Base-by-base conservation (phyloP, 2,888 invertebrate species). In the Serrognathus titanus region DNA sequence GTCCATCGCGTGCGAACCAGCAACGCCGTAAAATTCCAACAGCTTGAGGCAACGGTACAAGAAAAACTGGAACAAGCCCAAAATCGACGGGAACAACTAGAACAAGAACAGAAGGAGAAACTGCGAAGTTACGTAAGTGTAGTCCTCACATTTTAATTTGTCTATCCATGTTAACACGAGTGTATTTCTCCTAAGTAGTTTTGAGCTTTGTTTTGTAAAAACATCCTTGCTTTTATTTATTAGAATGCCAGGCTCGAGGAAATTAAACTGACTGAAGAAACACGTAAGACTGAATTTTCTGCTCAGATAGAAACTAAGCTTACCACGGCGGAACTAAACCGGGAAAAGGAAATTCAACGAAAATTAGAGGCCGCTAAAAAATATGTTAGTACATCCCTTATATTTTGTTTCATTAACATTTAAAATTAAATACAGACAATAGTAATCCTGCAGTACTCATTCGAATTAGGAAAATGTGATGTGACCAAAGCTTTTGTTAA, bases 291-390 rank as follows among this genome's bases (percentile, higher is more conserved):
- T 56, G 79, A 80, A 61, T 67, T 65, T 71, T 80, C 81, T 69
- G 81, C 81, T 70, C 79, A 82, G 69, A 72, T 81, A 60, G 79
- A 80, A 79, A 87, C 83, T 73, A 92, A 91, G 79, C 84, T 92
- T 71, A 86, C 86, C 68, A 83, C 87, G 65, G 92, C 92, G 63
- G 90, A 92, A 78, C 85, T 85, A 77, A 93, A 93, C 75, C 84
- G 93, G 67, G 89, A 90, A 77, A 88, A 88, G 78, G 92, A 92
- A 79, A 85, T 92, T 63, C 88, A 90, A 81, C 90, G 89, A 80
- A 89, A 91, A 81, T 82, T 93, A 77, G 92, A 92, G 76, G 86
- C 85, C 76, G 87, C 88, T 72, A 90, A 90, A 79, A 89, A 90
- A 80, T 88, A 90, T 83, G 92, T 92, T 60, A 61, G 60, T 62